These are phyloP conservation scores for Drosophila quinaria DNA, from an alignment of 2,888 invertebrate genomes.

Conservation along the genomic window DNA sequence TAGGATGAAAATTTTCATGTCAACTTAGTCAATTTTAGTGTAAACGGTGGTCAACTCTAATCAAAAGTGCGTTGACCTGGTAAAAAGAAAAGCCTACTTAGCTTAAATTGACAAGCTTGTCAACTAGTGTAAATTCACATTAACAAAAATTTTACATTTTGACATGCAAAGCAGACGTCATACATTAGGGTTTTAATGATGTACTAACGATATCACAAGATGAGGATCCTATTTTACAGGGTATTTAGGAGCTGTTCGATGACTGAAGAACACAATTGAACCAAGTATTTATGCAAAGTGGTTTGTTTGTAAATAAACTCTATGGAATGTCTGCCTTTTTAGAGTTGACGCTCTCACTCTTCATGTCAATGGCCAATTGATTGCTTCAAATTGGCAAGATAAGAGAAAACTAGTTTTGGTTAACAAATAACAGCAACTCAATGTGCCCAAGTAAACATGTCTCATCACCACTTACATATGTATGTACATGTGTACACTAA, in stretches of 20 bases:
- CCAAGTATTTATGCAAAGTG: slow-evolving; percentile 11
- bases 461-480: not conserved
- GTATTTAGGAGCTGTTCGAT: slow-evolving; percentile 8
- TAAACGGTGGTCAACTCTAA: too few relatives aligned
- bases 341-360: slow-evolving; percentile 42
- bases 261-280: slow-evolving; percentile 24
- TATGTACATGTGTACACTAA: not conserved
- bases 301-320: slow-evolving; percentile 18
- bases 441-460: slow-evolving; percentile 10
- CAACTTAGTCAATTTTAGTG: too few relatives aligned
- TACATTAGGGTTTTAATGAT: not conserved
- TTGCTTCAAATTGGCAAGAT: slow-evolving; percentile 55
- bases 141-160: too few relatives aligned
- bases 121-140: too few relatives aligned
- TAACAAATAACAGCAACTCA: slow-evolving; percentile 39
- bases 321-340: slow-evolving; percentile 39
- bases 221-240: slow-evolving; percentile 4
- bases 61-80: too few relatives aligned
- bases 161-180: too few relatives aligned
- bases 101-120: too few relatives aligned
- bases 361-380: slow-evolving; percentile 48
- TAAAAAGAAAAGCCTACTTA: too few relatives aligned
- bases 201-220: not conserved
- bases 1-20: too few relatives aligned
- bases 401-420: slow-evolving; percentile 64